Percentiles rank a stretch among this genome's conserved stretches.
These are phyloP conservation scores for Saccostrea echinata DNA, from an alignment of 1,140 invertebrate genomes.

Conservation along the genomic window DNA sequence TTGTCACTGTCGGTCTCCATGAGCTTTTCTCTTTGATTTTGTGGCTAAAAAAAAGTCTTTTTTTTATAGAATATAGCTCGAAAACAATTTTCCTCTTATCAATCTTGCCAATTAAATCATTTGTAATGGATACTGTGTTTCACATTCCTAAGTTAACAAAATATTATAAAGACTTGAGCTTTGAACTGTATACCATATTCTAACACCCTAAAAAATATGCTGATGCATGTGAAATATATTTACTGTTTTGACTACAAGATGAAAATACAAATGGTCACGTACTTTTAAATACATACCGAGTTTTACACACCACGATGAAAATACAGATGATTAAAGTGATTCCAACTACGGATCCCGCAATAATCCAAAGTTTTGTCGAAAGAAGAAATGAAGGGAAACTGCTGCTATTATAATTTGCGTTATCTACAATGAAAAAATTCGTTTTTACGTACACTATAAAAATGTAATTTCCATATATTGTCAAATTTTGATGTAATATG, in stretches of 20 bases:
- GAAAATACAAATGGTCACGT: not conserved
- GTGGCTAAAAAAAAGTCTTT: not conserved
- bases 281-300: not conserved
- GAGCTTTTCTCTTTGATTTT: not conserved
- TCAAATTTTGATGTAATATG: no score
- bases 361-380: not conserved
- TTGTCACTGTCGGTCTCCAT: not conserved
- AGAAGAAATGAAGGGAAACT: not conserved
- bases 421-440: not conserved
- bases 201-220: not conserved
- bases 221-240: not conserved
- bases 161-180: no score
- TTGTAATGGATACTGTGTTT: no score
- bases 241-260: not conserved
- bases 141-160: no score
- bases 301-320: not conserved
- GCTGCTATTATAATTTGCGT: not conserved
- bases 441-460: not conserved
- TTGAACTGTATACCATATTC: not conserved
- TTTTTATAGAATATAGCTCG: not conserved
- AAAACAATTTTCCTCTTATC: not conserved
- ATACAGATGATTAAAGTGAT: not conserved
- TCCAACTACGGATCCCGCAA: not conserved
- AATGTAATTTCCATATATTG: not conserved
- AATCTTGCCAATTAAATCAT: no score